These are phyloP conservation scores for Rattus norvegicus DNA, from an alignment of 2,113 vertebrate species.

Conservation along the genomic window GRCr8 NC_086024.1:36860501-36861000, in stretches of 20 bases:
- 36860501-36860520: background rate
- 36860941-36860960: constrained; percentile 48
- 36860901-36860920: too few species aligned
- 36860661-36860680: constrained; percentile 12
- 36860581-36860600: background rate
- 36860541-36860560: background rate
- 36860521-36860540: background rate
- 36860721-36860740: background rate
- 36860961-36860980: background rate
- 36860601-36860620: background rate
- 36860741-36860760: constrained; percentile 35
- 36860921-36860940: background rate
- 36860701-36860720: background rate
- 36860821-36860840: background rate
- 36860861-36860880: background rate
- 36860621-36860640: constrained; percentile 8
- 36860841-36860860: background rate
- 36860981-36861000: background rate
- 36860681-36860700: background rate
- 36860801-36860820: background rate
- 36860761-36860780: background rate
- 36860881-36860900: background rate
- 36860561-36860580: background rate
- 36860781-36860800: constrained; percentile 8
- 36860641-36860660: background rate